A percentile compares a stretch with the other conserved stretches of the same genome.
Conservation (phyloP, 2,113 vertebrate genomes). For the Platichthys stellatus region DNA sequence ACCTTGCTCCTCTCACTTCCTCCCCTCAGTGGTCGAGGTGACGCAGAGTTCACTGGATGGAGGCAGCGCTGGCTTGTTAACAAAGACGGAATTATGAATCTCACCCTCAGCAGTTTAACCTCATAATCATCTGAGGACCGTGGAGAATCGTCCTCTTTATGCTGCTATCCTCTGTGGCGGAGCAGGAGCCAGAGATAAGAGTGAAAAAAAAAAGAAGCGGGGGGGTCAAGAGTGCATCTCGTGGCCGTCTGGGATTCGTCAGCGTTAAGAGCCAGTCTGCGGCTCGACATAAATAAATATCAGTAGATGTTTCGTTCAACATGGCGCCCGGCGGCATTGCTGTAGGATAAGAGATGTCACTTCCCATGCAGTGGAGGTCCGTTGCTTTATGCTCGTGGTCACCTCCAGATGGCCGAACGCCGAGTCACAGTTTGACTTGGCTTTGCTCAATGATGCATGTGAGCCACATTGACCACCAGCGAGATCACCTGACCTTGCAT, state of each 20-base stretch:
- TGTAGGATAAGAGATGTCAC: constrained; percentile 13
- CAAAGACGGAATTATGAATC: constrained; percentile 51
- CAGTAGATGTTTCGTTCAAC: neutral
- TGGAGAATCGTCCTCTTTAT: constrained; percentile 27
- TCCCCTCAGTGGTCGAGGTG: constrained; percentile 17
- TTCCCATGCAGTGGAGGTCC: constrained; percentile 9
- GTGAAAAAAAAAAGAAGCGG: neutral
- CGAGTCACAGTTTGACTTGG: constrained; percentile 68
- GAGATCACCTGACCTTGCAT: constrained; percentile 68
- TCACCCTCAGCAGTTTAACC: constrained; percentile 45
- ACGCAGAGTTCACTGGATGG: constrained; percentile 28
- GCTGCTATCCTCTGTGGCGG: constrained; percentile 3
- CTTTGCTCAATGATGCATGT: constrained; percentile 70
- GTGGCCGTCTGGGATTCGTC: constrained; percentile 24
- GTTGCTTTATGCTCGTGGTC: constrained; percentile 23
- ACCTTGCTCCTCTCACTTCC: constrained; percentile 10
- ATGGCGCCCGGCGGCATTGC: neutral
- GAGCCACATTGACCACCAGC: constrained; percentile 74
- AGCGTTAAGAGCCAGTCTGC: constrained; percentile 5
- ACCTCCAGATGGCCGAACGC: constrained; percentile 73
- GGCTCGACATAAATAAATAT: constrained; percentile 29
- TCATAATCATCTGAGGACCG: constrained; percentile 35
- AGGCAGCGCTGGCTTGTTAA: constrained; percentile 33
- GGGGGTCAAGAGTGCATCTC: neutral
- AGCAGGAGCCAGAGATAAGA: constrained; percentile 19